A percentile compares a stretch with the other conserved stretches of the same genome.
These are phyloP conservation scores for Eurosta solidaginis DNA, from an alignment of 1,140 invertebrate species.

Conservation along the genomic window DNA sequence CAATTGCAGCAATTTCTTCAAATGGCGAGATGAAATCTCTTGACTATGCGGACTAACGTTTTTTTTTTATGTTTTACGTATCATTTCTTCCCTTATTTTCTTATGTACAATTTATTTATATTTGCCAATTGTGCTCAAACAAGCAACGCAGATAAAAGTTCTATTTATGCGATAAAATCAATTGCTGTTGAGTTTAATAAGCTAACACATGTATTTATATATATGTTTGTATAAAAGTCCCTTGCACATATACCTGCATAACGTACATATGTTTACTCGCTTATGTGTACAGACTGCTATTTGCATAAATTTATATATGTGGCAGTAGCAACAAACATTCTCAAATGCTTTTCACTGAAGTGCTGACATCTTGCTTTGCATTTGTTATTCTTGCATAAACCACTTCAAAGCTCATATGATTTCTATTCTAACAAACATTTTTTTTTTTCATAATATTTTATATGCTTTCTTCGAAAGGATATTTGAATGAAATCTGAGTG, in stretches of 20 bases:
- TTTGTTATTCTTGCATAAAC: not conserved
- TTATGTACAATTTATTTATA: not conserved
- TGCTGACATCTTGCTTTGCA: not conserved
- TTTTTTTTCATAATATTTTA: not conserved
- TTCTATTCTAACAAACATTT: not conserved
- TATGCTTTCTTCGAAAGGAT: not conserved
- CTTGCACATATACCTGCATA: not conserved
- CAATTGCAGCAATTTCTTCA: conserved; percentile 19
- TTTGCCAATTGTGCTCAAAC: not conserved
- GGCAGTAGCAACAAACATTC: not conserved
- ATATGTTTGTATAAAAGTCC: too few species aligned
- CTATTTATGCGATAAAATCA: conserved; percentile 15
- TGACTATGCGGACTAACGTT: not conserved
- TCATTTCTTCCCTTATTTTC: not conserved
- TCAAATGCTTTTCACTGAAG: not conserved
- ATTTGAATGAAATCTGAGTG: not conserved
- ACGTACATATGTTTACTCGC: not conserved
- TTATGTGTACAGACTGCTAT: not conserved
- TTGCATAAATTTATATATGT: not conserved
- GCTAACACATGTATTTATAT: too few species aligned
- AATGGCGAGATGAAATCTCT: not conserved
- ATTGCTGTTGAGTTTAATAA: conserved; percentile 1
- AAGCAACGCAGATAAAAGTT: not conserved
- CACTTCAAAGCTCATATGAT: not conserved
- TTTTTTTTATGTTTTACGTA: not conserved